Conservation (phyloP, 2,113 vertebrate genomes). For the Cacatua alba region DNA sequence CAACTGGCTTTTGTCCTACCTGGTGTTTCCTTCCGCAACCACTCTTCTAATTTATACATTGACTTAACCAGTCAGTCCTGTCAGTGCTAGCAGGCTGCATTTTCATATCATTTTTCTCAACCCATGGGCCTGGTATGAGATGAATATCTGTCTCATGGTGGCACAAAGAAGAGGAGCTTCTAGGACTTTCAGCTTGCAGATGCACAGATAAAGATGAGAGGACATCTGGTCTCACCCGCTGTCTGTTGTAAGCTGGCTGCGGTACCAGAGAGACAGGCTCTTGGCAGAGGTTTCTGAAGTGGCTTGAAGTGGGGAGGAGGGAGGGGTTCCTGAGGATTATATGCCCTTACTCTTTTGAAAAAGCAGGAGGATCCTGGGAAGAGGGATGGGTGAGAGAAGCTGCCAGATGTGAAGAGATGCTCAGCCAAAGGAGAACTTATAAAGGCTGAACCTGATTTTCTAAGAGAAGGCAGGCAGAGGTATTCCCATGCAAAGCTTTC, state of each 20-base stretch:
- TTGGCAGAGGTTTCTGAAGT: conserved; percentile 21
- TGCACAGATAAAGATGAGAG: conserved; percentile 14
- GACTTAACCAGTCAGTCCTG: not conserved
- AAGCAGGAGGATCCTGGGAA: not conserved
- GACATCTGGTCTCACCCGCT: not conserved
- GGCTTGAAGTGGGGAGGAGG: not conserved
- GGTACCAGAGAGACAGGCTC: not conserved
- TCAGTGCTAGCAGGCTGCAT: not conserved
- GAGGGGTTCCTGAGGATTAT: not conserved
- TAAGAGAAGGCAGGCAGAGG: not conserved
- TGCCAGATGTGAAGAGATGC: conserved; percentile 21
- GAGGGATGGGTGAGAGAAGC: not conserved
- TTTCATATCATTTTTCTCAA: not conserved
- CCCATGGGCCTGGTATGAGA: not conserved
- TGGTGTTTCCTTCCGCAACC: not conserved
- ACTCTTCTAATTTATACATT: not conserved
- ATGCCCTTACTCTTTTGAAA: not conserved
- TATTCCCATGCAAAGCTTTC: not conserved
- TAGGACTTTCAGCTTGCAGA: not conserved
- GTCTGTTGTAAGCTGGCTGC: not conserved
- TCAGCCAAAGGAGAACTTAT: not conserved
- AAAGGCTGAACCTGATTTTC: not conserved
- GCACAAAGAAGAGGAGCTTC: not conserved
- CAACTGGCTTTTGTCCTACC: not conserved
- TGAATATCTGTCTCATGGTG: not conserved